Evolutionary conservation across 1,140 invertebrate species (phyloP), one percentile per base, ranked within the genome.

Genomic region (Popillia japonica): DNA sequence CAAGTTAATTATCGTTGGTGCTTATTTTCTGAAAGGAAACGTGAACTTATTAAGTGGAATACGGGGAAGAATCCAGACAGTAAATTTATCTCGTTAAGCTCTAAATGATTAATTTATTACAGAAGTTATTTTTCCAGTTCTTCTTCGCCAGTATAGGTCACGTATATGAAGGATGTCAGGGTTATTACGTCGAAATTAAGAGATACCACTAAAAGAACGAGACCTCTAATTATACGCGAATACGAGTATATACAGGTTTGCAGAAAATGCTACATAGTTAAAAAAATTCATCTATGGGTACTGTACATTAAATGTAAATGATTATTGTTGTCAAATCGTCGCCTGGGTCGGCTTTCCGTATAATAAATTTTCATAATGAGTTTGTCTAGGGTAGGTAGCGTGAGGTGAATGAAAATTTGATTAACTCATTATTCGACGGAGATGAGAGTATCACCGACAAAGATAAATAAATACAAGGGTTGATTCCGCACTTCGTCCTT

Each of bases 381-480:
- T 48, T 48, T 48, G 44, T 48, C 17, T 48, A 48, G 44, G 44
- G 7, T 48, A 48, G 17, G 11, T n/a, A n/a, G 11, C 4, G 44
- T 48, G 44, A 48, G 11, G 8, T 11, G 44, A n/a, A n/a, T 48
- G 44, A 48, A 48, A 48, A 48, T 48, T 48, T 48, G 44, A 48
- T 48, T 48, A 48, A 48, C 44, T 14, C 44, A 48, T 48, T 48
- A 48, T 48, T 48, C 44, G 11, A 14, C 11, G 11, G 44, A 48
- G 44, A n/a, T 14, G 44, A 10, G 44, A 48, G 44, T 48, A 48
- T 48, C 44, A 48, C 44, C 17, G 11, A 48, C 44, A 48, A 48
- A 48, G 44, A 48, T 48, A 48, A 48, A 48, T 48, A 48, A 48
- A 48, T 48, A 48, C 44, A 48, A 48, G 44, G 44, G 44, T 14